Conservation (phyloP, 1,140 invertebrate species). For the Polypedilum vanderplanki region DNA sequence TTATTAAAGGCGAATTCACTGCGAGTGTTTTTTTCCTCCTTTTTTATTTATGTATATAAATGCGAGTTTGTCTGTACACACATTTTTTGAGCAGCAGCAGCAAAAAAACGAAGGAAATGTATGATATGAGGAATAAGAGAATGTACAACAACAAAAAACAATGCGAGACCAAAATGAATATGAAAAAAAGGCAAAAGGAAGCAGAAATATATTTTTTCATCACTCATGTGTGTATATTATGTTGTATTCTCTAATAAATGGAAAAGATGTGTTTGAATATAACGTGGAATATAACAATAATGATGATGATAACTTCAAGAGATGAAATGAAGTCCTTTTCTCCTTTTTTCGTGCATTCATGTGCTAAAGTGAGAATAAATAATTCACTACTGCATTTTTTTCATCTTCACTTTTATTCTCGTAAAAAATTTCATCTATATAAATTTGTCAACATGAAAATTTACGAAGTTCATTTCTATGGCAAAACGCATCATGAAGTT, state of each 20-base stretch:
- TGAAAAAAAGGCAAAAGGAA: neutral
- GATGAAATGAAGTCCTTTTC: conserved; percentile 7
- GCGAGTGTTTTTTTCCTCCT: neutral
- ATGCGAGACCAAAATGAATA: neutral
- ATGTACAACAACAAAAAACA: neutral
- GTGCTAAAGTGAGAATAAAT: neutral
- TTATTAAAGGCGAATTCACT: neutral
- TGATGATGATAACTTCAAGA: conserved; percentile 6
- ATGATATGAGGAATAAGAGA: neutral
- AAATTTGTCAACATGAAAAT: conserved; percentile 2
- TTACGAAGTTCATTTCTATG: neutral
- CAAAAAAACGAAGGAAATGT: neutral
- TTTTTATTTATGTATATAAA: neutral
- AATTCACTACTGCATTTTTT: neutral
- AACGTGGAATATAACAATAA: neutral
- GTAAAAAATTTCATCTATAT: neutral
- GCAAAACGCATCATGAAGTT: neutral
- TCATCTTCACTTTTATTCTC: neutral
- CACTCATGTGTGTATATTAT: neutral
- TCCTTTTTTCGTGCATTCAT: neutral
- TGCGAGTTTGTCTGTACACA: no score
- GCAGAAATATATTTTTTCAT: neutral
- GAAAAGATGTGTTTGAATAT: conserved; percentile 13
- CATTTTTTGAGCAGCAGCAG: no score
- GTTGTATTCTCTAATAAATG: neutral